Evolutionary conservation across 53 echinoderm and acorn worm genomes (phyloP).

Genomic region (Apostichopus leukothele): DNA sequence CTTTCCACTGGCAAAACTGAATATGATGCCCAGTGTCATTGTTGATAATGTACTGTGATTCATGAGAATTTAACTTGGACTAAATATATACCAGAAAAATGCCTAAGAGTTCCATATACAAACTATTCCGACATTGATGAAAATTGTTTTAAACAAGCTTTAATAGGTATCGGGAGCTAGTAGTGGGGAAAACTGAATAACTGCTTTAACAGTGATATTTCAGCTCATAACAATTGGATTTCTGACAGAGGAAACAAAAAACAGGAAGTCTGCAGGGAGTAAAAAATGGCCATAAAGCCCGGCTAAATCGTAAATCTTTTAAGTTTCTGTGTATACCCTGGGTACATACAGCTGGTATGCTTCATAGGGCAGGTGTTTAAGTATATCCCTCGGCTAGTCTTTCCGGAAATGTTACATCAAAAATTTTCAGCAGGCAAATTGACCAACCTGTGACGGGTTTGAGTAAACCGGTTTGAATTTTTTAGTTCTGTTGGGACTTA

Average conservation of each 20-base stretch:
- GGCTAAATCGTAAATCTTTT: constrained; percentile 15
- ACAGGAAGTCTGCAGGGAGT: constrained; percentile 38
- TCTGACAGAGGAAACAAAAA: constrained; percentile 1
- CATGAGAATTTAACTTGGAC: too few species aligned
- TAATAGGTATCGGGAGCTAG: too few species aligned
- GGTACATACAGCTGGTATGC: background rate
- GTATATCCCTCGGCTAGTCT: background rate
- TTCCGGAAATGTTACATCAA: constrained; percentile 5
- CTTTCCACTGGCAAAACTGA: too few species aligned
- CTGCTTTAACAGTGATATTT: background rate
- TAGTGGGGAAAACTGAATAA: background rate
- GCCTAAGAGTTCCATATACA: too few species aligned
- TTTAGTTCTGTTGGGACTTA: too few species aligned
- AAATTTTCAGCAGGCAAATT: background rate
- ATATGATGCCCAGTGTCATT: too few species aligned
- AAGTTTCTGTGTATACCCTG: background rate
- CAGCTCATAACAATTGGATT: background rate
- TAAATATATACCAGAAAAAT: too few species aligned
- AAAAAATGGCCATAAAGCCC: constrained; percentile 33
- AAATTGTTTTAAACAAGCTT: too few species aligned
- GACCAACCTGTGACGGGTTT: background rate
- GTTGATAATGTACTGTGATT: too few species aligned
- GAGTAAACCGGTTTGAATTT: background rate
- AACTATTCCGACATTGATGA: too few species aligned
- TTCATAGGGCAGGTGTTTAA: background rate